Conservation (phyloP, 1,140 invertebrate species). For the Hydropsyche tenuis region DNA sequence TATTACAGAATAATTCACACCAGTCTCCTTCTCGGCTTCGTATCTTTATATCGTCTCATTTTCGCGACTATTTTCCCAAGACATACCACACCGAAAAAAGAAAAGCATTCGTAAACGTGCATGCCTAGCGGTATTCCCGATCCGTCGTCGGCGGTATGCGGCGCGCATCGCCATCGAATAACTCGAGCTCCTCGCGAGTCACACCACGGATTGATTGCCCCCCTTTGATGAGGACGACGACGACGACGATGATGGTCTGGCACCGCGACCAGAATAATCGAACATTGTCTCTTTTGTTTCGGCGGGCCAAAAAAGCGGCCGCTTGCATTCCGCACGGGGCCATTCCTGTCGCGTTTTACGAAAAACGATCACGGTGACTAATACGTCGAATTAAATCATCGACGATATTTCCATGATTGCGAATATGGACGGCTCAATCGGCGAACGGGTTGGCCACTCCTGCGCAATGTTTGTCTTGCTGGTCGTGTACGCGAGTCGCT, state of each 20-base stretch:
- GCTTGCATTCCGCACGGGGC: slow-evolving; percentile 7
- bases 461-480: slow-evolving; percentile 41
- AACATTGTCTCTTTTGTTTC: not conserved
- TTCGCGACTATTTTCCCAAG: not conserved
- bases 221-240: not conserved
- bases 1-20: no score
- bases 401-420: not conserved
- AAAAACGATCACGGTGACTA: not conserved
- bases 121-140: not conserved
- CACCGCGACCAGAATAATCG: slow-evolving; percentile 28
- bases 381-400: no score
- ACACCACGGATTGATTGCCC: slow-evolving; percentile 13
- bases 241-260: slow-evolving; percentile 2
- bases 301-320: slow-evolving; percentile 26
- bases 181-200: slow-evolving; percentile 16
- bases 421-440: not conserved
- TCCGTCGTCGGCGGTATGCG: not conserved
- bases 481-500: slow-evolving; percentile 30
- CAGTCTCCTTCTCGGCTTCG: no score
- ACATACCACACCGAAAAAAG: not conserved
- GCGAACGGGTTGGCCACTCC: not conserved
- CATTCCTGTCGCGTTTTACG: slow-evolving; percentile 15
- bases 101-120: not conserved
- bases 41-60: not conserved
- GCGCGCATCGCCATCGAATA: not conserved